These are phyloP conservation scores for Rhinoderma darwinii DNA, from an alignment of 2,113 vertebrate genomes.

Conservation along the genomic window DNA sequence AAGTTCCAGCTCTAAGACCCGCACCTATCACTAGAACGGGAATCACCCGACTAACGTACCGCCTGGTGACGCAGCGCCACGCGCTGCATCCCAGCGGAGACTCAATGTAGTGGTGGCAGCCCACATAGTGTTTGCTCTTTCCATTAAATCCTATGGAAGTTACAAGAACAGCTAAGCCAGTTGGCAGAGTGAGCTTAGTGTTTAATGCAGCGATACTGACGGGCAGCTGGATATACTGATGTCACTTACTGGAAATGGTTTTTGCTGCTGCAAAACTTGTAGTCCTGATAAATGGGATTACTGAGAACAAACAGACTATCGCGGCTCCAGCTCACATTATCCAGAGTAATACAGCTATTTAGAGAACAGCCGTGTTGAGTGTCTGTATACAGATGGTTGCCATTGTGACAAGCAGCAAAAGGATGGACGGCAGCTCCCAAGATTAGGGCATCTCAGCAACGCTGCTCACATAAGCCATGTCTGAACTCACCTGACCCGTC, in stretches of 20 bases:
- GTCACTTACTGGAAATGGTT: conserved; percentile 10
- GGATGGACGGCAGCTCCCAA: background rate
- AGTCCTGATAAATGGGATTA: conserved; percentile 28
- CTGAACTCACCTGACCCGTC: conserved; percentile 6
- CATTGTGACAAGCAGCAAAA: background rate
- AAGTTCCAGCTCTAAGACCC: too few relatives aligned
- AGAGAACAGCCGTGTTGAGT: background rate
- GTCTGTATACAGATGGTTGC: conserved; percentile 32
- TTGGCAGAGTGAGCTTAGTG: too few relatives aligned
- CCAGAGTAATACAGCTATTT: conserved; percentile 17
- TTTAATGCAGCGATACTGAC: background rate
- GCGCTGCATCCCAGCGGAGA: too few relatives aligned
- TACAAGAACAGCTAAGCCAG: too few relatives aligned
- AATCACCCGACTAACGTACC: too few relatives aligned
- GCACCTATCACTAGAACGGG: too few relatives aligned
- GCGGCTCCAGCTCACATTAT: conserved; percentile 19
- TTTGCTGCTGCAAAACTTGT: background rate
- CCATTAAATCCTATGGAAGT: too few relatives aligned
- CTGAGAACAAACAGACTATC: background rate
- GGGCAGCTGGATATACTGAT: background rate
- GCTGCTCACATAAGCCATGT: background rate
- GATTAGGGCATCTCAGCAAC: background rate
- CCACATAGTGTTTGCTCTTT: too few relatives aligned
- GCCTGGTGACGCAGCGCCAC: too few relatives aligned
- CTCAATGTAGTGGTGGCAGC: too few relatives aligned